Evolutionary conservation across 2,113 vertebrate species (phyloP), one percentile per base, ranked within the genome.

Genomic region (Ptyas mucosa): DNA sequence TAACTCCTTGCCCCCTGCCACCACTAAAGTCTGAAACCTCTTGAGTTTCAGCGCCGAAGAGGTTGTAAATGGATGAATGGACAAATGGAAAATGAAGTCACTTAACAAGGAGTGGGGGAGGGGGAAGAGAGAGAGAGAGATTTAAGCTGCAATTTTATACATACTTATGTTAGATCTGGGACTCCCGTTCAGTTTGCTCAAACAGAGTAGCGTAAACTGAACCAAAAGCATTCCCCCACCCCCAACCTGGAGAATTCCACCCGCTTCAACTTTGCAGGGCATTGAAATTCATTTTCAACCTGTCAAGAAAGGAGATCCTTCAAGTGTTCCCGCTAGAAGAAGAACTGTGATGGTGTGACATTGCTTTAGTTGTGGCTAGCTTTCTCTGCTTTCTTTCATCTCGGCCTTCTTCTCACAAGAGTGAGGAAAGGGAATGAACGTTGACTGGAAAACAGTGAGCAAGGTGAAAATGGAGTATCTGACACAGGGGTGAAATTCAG

Each of bases 261-360:
- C 55, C 55, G 94, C 95, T 97, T 97, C 51, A 95, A 96, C 95
- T 97, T 86, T 88, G 96, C 94, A 97, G 96, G 11, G 95, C 95
- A 96, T 92, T 95, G 95, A 97, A 95, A 89, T 94, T 97, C 94
- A 92, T 94, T 93, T 95, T 94, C 93, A 96, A 96, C 97, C 97
- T 95, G 91, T 96, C 96, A 97, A 92, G 95, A 92, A 97, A 96
- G 97, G 97, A 97, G 95, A 96, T 93, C 95, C 75, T 96, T 97
- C 89, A 97, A 97, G 95, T 91, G n/a, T 24, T 94, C 96, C 89
- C 81, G 95, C 94, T 96, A 96, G 96, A 96, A 53, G 53, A n/a
- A 94, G 26, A 96, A 96, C 91, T 96, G 95, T 93, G 95, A 95
- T 87, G 1, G 53, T 90, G 52, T 55, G 26, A 21, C 87, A 85